Conservation (phyloP, 2,797 vertebrate genomes). For the Lagodon rhomboides region DNA sequence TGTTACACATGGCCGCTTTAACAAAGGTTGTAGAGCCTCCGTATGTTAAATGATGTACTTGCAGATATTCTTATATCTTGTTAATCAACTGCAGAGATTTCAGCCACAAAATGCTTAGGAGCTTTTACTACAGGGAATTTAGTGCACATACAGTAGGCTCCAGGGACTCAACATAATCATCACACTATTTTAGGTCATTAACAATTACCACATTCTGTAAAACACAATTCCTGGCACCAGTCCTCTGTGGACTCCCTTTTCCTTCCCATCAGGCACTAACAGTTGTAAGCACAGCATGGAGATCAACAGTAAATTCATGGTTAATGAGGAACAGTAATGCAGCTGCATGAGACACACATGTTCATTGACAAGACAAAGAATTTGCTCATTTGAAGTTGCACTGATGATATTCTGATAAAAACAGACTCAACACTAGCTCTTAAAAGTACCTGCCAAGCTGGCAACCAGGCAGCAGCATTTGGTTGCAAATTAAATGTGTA, state of each 20-base stretch:
- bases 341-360: background rate
- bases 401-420: background rate
- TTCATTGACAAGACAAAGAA: background rate
- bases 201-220: conserved; percentile 54
- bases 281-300: background rate
- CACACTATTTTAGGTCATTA: conserved; percentile 51
- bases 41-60: background rate
- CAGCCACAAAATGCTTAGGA: background rate
- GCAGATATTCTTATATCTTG: background rate
- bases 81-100: background rate
- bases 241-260: conserved; percentile 13
- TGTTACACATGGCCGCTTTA: too few relatives aligned
- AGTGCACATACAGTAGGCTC: conserved; percentile 7
- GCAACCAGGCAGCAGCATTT: too few relatives aligned
- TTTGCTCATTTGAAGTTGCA: background rate
- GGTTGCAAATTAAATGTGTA: too few relatives aligned
- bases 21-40: background rate
- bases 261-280: conserved; percentile 9
- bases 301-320: background rate
- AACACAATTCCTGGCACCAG: conserved; percentile 23
- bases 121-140: conserved; percentile 15
- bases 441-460: too few relatives aligned
- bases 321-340: background rate
- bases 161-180: conserved; percentile 34
- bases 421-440: too few relatives aligned